These are phyloP conservation scores for Timema cristinae DNA, from an alignment of 2,888 invertebrate genomes.

Conservation along the genomic window DNA sequence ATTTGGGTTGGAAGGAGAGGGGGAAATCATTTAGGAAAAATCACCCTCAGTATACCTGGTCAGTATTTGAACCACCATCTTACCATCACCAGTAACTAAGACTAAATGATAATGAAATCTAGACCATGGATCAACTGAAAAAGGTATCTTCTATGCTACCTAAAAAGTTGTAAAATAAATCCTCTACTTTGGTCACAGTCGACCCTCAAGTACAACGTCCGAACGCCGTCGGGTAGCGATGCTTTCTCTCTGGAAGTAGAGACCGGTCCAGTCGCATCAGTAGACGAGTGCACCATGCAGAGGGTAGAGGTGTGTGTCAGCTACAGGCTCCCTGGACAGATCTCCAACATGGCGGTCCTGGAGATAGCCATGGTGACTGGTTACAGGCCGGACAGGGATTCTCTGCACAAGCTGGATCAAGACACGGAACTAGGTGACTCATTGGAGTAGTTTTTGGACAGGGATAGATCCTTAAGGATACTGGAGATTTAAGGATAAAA, in stretches of 20 bases:
- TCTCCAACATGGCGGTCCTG: conserved; percentile 59
- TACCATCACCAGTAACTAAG: too few species aligned
- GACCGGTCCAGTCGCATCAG: conserved; percentile 45
- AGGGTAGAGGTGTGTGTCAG: conserved; percentile 31
- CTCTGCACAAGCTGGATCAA: conserved; percentile 52
- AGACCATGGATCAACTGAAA: too few species aligned
- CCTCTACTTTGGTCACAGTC: conserved; percentile 40
- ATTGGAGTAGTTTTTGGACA: conserved; percentile 32
- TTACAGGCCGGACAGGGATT: conserved; percentile 56
- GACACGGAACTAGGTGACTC: conserved; percentile 36
- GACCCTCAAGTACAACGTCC: conserved; percentile 50
- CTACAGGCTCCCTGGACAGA: conserved; percentile 43
- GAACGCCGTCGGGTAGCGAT: conserved; percentile 47
- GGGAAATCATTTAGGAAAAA: too few species aligned
- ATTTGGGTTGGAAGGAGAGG: too few species aligned
- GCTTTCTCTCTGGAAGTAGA: conserved; percentile 51
- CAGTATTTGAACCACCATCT: too few species aligned
- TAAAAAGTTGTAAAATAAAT: too few species aligned
- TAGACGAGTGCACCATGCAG: conserved; percentile 41
- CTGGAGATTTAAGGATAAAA: too few species aligned
- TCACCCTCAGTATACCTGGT: too few species aligned
- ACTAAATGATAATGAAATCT: too few species aligned
- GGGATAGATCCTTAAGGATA: too few species aligned
- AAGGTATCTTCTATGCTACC: too few species aligned
- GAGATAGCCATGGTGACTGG: conserved; percentile 62